phyloP scores from a whole-genome alignment of 1,140 invertebrate species.

The Colletes gigas region DNA sequence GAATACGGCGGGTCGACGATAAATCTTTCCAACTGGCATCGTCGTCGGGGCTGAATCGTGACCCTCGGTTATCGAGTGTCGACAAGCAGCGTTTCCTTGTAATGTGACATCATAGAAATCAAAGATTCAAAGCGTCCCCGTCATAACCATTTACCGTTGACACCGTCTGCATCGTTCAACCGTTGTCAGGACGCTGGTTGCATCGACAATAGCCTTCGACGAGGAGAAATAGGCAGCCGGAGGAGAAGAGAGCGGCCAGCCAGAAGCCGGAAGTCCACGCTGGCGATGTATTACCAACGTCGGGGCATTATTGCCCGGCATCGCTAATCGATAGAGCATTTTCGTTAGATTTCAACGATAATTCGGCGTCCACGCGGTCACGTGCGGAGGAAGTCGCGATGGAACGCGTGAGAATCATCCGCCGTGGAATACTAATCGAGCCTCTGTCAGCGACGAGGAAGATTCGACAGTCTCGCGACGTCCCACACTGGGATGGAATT shows the following conservation, averaged over 20 bases:
- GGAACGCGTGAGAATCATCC: constrained; percentile 8
- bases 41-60: constrained; percentile 25
- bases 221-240: constrained; percentile 41
- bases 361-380: constrained; percentile 16
- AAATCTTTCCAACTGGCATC: constrained; percentile 7
- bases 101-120: constrained; percentile 71
- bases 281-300: constrained; percentile 27
- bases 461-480: background rate
- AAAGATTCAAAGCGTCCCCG: constrained; percentile 71
- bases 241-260: background rate
- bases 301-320: constrained; percentile 23
- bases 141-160: constrained; percentile 77
- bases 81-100: constrained; percentile 59
- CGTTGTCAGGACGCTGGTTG: constrained; percentile 66
- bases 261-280: constrained; percentile 57
- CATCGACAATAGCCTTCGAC: constrained; percentile 60
- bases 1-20: background rate
- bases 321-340: constrained; percentile 53
- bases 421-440: constrained; percentile 17
- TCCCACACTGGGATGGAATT: background rate
- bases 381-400: constrained; percentile 50
- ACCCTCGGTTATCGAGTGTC: constrained; percentile 32
- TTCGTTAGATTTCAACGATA: constrained; percentile 43
- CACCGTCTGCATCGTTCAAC: constrained; percentile 74
- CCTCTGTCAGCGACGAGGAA: background rate